phyloP scores from a whole-genome alignment of 2,113 vertebrate genomes.

The Alethe castanea region DNA sequence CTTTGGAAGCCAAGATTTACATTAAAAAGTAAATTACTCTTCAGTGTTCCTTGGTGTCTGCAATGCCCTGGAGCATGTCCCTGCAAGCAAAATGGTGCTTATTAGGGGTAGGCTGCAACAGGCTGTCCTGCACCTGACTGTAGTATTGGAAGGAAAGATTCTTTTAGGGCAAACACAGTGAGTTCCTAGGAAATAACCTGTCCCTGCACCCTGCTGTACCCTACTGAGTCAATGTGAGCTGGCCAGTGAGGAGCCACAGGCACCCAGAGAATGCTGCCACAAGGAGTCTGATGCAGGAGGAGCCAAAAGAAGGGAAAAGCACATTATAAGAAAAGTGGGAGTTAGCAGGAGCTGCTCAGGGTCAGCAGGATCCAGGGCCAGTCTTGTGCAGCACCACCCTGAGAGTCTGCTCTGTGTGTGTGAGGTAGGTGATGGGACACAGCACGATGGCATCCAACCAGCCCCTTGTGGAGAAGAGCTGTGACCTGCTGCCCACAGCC shows the following conservation, averaged over 20 bases:
- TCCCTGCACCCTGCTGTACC: not conserved
- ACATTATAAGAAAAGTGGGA: not conserved
- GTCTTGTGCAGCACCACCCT: not conserved
- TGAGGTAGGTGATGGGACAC: rapidly evolving
- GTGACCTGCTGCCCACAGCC: not conserved
- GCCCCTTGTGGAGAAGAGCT: not conserved
- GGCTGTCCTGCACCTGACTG: not conserved
- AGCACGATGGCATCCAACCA: not conserved
- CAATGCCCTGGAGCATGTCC: not conserved
- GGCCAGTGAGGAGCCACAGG: not conserved
- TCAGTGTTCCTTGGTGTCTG: not conserved
- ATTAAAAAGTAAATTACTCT: not conserved
- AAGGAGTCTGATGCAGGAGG: not conserved
- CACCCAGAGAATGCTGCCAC: not conserved
- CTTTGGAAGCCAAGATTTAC: not conserved
- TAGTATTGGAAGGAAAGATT: not conserved
- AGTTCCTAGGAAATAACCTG: not conserved
- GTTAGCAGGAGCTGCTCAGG: not conserved
- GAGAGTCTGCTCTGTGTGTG: not conserved
- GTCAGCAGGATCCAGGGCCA: not conserved
- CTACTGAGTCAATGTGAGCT: not conserved
- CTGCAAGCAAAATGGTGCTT: not conserved
- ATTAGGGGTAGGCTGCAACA: not conserved
- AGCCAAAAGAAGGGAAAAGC: not conserved
- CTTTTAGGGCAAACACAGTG: rapidly evolving